Base-by-base conservation (phyloP, 2,888 invertebrate species). In the Alviniconcha strummeri region DNA sequence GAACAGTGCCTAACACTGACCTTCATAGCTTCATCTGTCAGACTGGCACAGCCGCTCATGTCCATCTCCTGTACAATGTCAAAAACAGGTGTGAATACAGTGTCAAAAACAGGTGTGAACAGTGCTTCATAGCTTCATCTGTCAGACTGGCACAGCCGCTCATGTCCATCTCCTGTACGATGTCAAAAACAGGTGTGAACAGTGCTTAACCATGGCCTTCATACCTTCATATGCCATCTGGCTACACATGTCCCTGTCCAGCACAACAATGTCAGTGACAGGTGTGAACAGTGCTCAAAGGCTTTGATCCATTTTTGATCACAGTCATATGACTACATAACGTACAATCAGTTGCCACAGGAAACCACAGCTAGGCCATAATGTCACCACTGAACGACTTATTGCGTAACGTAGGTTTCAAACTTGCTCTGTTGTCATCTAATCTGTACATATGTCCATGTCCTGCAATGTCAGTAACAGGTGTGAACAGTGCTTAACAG, bases 1-100 rank as follows among this genome's bases (percentile, higher is more conserved):
- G 92, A 91, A 87, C 93, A 93, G 84, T 87, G 90, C 85, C 89
- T 88, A 54, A 91, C 82, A 13, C 93, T 89, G 8, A 90, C 91
- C 83, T 92, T 92, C 19, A 93, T 90, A 7, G 93, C 89, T 71
- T 92, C 92, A 87, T 93, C 93, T 64, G 92, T 92, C 81, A 93
- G 84, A 5, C 86, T 72, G 71, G 75, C 82, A 85, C 93, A 93
- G 55, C 90, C 88, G 83, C 90, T 90, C 84, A 93, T 89, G 83
- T 92, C 91, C 7, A 93, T 83, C 85, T 93, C 93, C 93, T 93
- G 87, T 56, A 86, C 83, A 71, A 69, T 36, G 36, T 56, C 3
- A 55, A 17, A 56, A 7, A 36, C n/a, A 17, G n/a, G 71, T 17
- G 71, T 17, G 71, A 64, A 17, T 64, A 15, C 13, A 15, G 64